A percentile compares a stretch with the other conserved stretches of the same genome.
Conservation (phyloP, 2,888 invertebrate species). For the Lomographa bimaculata region DNA sequence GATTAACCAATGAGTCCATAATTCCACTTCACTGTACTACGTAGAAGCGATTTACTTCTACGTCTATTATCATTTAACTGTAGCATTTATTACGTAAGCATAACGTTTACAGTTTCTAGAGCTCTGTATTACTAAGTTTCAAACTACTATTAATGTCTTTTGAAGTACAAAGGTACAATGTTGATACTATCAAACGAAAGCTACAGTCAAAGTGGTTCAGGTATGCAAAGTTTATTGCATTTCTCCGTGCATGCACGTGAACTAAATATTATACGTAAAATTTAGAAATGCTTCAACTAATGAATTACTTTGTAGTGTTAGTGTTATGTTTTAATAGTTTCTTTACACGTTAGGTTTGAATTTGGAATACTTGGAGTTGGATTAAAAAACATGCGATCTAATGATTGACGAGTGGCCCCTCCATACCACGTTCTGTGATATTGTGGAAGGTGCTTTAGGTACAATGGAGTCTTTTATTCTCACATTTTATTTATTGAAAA, state of each 20-base stretch:
- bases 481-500: too few relatives aligned
- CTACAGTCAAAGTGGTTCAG: slow-evolving; percentile 13
- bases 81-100: too few relatives aligned
- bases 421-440: too few relatives aligned
- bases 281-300: slow-evolving; percentile 17
- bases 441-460: too few relatives aligned
- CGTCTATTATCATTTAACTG: too few relatives aligned
- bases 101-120: neutral
- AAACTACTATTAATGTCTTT: neutral
- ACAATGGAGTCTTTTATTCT: too few relatives aligned
- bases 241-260: slow-evolving; percentile 25
- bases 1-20: too few relatives aligned
- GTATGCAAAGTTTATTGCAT: slow-evolving; percentile 28
- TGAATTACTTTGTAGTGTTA: slow-evolving; percentile 13
- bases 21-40: too few relatives aligned
- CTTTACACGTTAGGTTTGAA: slow-evolving; percentile 7
- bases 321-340: slow-evolving; percentile 5
- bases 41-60: too few relatives aligned
- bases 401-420: too few relatives aligned
- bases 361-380: neutral
- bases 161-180: slow-evolving; percentile 5
- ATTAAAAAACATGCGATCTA: slow-evolving; percentile 1
- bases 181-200: slow-evolving; percentile 22
- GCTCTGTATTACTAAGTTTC: slow-evolving; percentile 7
- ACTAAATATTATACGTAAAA: slow-evolving; percentile 9